Percentiles rank a stretch among this genome's conserved stretches.
Evolutionary conservation across 1,140 invertebrate species (phyloP).

Genomic region (Luehdorfia chinensis): DNA sequence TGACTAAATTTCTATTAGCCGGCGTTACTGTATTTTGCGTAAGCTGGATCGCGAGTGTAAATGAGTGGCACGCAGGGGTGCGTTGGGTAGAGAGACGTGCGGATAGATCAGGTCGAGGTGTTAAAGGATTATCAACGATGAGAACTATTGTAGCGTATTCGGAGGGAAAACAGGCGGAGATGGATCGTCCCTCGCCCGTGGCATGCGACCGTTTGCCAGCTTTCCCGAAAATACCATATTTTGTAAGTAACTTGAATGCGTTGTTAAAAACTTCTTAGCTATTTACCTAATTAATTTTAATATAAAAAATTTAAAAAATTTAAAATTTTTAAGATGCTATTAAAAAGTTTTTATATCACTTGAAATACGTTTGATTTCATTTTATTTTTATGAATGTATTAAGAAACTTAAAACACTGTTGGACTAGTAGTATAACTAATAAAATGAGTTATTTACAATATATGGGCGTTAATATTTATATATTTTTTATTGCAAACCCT

Average conservation of each 20-base stretch:
- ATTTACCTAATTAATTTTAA: no score
- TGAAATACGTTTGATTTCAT: no score
- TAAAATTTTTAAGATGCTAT: background rate
- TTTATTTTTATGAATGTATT: no score
- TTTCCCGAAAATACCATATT: conserved; percentile 45
- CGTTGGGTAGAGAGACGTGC: conserved; percentile 21
- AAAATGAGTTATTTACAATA: no score
- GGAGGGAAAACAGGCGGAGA: conserved; percentile 56
- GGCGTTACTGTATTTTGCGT: conserved; percentile 56
- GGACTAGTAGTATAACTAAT: no score
- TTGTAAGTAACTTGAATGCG: conserved; percentile 39
- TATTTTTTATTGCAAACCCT: no score
- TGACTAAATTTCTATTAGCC: conserved; percentile 56
- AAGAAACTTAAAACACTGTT: no score
- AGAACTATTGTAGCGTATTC: conserved; percentile 68
- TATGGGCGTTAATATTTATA: no score
- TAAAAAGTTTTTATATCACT: no score
- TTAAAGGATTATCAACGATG: conserved; percentile 42
- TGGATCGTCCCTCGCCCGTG: conserved; percentile 55
- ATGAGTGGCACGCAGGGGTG: conserved; percentile 48
- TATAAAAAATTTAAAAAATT: no score
- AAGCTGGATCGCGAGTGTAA: conserved; percentile 61
- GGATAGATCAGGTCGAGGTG: conserved; percentile 12
- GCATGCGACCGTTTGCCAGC: conserved; percentile 52
- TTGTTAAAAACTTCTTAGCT: background rate